These are phyloP conservation scores for Perccottus glenii DNA, from an alignment of 2,113 vertebrate genomes.

Conservation along the genomic window DNA sequence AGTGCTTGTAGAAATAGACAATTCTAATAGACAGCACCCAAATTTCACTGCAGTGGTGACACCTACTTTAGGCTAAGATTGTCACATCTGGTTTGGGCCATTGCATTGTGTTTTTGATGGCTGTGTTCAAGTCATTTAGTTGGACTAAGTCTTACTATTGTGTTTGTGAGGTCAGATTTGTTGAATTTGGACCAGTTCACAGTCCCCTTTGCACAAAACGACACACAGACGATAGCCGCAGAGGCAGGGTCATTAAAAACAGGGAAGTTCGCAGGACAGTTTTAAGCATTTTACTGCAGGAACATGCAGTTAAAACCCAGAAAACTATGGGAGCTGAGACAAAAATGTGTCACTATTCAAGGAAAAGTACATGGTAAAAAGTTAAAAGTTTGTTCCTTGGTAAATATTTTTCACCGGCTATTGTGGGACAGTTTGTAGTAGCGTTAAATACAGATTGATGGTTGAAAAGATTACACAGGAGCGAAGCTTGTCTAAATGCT, in stretches of 20 bases:
- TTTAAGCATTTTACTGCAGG: conserved; percentile 43
- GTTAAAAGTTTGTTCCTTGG: conserved; percentile 44
- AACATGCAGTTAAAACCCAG: conserved; percentile 27
- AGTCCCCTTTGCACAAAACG: conserved; percentile 36
- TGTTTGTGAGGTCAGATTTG: conserved; percentile 69
- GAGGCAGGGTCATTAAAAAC: conserved; percentile 28
- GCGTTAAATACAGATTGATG: conserved; percentile 45
- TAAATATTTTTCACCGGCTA: conserved; percentile 70
- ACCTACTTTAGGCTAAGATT: no score
- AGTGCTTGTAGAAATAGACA: no score
- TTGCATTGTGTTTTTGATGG: conserved; percentile 61
- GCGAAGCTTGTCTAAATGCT: conserved; percentile 53
- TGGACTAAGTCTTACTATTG: conserved; percentile 58
- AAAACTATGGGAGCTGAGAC: conserved; percentile 3
- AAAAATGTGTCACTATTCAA: conserved; percentile 22
- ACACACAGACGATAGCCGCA: conserved; percentile 23
- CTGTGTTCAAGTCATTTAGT: conserved; percentile 44
- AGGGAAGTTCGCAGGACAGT: conserved; percentile 19
- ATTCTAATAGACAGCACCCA: conserved; percentile 19
- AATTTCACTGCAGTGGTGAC: conserved; percentile 57
- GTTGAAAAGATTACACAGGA: conserved; percentile 46
- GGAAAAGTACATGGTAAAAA: conserved; percentile 15
- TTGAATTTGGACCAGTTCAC: conserved; percentile 65
- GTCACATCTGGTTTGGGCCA: conserved; percentile 56
- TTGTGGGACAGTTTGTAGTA: conserved; percentile 60